Evolutionary conservation across 2,113 vertebrate species (phyloP).

Genomic region (Neotoma lepida): DNA sequence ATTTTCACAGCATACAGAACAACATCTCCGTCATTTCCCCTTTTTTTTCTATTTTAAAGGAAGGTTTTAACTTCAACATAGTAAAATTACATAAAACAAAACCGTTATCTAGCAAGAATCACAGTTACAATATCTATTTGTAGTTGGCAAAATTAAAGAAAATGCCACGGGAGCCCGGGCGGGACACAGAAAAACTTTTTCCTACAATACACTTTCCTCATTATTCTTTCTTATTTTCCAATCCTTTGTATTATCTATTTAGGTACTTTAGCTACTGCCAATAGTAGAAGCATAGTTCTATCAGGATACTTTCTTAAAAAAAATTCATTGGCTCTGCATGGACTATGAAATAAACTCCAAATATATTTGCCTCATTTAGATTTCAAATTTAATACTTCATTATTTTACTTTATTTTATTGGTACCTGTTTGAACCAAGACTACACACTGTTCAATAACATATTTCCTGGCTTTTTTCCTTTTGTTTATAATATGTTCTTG

Average conservation of each 20-base stretch:
- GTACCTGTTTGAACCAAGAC: too few relatives aligned
- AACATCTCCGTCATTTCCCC: too few relatives aligned
- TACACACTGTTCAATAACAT: background rate
- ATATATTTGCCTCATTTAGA: background rate
- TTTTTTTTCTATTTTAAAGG: too few relatives aligned
- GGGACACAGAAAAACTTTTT: too few relatives aligned
- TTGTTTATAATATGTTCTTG: background rate
- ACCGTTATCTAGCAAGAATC: too few relatives aligned
- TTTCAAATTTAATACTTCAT: background rate
- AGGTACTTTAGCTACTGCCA: background rate
- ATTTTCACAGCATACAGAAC: too few relatives aligned
- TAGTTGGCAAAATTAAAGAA: too few relatives aligned
- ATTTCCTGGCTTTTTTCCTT: background rate
- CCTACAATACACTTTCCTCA: background rate
- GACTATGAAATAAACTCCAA: background rate
- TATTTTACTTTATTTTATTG: background rate
- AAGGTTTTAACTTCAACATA: too few relatives aligned
- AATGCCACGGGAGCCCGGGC: too few relatives aligned
- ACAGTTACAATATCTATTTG: too few relatives aligned
- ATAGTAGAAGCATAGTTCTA: background rate
- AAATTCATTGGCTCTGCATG: background rate
- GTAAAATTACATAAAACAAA: too few relatives aligned
- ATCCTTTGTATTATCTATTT: background rate
- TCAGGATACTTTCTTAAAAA: background rate
- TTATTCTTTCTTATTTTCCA: background rate